Evolutionary conservation across 2,113 vertebrate species (phyloP).

Genomic region (Cyanocitta stelleri): DNA sequence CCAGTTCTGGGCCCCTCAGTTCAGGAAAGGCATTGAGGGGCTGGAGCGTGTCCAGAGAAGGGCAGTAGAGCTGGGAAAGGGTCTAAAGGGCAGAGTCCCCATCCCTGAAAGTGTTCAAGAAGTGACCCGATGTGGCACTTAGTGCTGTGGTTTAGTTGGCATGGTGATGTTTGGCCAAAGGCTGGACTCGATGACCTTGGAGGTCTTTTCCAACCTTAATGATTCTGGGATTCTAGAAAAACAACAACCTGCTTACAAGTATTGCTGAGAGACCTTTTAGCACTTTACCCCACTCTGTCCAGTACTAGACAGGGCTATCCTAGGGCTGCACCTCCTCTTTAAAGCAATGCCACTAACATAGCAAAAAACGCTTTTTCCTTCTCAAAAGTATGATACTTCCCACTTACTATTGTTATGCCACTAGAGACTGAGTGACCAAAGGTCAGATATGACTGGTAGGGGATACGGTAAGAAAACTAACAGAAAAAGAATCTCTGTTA

Average conservation of each 20-base stretch:
- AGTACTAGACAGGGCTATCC: neutral
- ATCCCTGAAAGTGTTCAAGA: neutral
- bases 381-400: neutral
- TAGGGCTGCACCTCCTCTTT: neutral
- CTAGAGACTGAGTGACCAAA: neutral
- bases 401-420: neutral
- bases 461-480: neutral
- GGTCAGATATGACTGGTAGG: neutral
- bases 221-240: neutral
- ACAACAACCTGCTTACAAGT: neutral
- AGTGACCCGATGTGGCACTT: accelerated
- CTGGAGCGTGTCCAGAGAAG: neutral
- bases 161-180: neutral
- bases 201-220: neutral
- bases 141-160: neutral
- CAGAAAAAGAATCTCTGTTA: neutral
- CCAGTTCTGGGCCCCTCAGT: neutral
- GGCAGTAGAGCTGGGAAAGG: neutral
- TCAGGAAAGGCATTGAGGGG: neutral
- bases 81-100: neutral
- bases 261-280: neutral
- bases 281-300: neutral
- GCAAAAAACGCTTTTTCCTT: neutral
- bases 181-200: neutral
- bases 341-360: neutral